Percentiles rank a stretch among this genome's conserved stretches.
These are phyloP conservation scores for Bhutanitis thaidina DNA, from an alignment of 2,888 invertebrate genomes.

Conservation along the genomic window DNA sequence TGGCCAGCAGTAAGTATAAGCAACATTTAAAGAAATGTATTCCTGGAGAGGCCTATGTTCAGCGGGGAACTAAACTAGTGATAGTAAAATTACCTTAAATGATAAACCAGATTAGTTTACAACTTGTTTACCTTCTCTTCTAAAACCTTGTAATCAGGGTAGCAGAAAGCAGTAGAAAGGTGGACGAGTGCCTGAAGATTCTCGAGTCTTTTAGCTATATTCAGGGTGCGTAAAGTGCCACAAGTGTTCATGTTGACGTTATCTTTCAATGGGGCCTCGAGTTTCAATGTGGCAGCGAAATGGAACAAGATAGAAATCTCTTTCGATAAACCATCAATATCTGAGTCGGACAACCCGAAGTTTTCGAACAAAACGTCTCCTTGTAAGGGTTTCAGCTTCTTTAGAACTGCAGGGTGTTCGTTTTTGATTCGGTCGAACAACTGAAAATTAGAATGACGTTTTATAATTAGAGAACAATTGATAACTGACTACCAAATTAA, in stretches of 20 bases:
- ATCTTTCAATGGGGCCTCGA: constrained; percentile 93
- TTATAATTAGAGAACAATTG: too few relatives aligned
- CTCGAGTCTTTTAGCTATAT: constrained; percentile 87
- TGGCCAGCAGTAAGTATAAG: too few relatives aligned
- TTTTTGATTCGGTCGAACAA: constrained; percentile 84
- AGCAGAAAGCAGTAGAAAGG: constrained; percentile 97
- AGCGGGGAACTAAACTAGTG: too few relatives aligned
- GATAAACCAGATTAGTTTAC: too few relatives aligned
- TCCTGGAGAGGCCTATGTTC: too few relatives aligned
- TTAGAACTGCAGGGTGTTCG: constrained; percentile 81
- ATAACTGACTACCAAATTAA: too few relatives aligned
- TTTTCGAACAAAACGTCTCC: constrained; percentile 86
- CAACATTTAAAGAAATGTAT: too few relatives aligned
- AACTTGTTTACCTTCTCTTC: constrained; percentile 64
- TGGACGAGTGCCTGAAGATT: constrained; percentile 89
- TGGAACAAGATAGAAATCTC: constrained; percentile 92
- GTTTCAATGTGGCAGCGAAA: constrained; percentile 92
- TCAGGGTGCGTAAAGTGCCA: constrained; percentile 89
- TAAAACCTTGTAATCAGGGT: constrained; percentile 86
- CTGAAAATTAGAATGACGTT: constrained; percentile 55
- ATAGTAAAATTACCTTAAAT: too few relatives aligned
- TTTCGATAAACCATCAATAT: constrained; percentile 79
- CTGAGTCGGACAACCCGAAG: constrained; percentile 81
- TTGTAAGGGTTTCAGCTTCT: constrained; percentile 86
- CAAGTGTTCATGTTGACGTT: constrained; percentile 94